Conservation (phyloP, 2,888 invertebrate species). For the Cloeon dipterum region DNA sequence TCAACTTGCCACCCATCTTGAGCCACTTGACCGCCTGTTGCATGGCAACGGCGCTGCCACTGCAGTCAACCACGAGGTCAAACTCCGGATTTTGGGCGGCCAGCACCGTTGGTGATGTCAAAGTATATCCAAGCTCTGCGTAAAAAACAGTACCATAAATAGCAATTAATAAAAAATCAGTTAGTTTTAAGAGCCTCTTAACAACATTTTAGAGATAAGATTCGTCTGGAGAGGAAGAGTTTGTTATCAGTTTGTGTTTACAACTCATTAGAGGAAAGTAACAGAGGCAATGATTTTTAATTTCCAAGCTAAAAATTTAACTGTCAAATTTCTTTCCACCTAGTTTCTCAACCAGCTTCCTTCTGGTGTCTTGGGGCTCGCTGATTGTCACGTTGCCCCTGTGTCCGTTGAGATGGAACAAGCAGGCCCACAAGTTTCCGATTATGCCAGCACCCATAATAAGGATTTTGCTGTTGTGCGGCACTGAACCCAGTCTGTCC, state of each 20-base stretch:
- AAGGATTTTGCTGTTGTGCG: constrained; percentile 34
- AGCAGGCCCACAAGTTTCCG: constrained; percentile 40
- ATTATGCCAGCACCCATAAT: constrained; percentile 50
- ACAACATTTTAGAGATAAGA: background rate
- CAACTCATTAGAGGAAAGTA: too few species aligned
- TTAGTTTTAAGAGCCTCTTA: constrained; percentile 1
- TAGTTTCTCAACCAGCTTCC: constrained; percentile 17
- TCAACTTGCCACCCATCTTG: constrained; percentile 34
- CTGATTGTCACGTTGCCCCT: constrained; percentile 37
- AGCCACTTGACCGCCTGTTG: constrained; percentile 33
- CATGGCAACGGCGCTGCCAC: constrained; percentile 44
- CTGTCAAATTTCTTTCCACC: too few species aligned
- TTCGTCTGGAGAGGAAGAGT: background rate
- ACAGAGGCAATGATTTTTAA: too few species aligned
- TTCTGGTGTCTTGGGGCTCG: constrained; percentile 29
- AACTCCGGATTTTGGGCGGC: constrained; percentile 18
- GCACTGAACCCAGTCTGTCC: constrained; percentile 33
- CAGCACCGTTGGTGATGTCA: constrained; percentile 29
- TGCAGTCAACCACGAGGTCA: constrained; percentile 47
- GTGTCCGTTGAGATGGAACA: constrained; percentile 42
- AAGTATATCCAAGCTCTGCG: constrained; percentile 36
- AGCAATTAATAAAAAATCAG: background rate
- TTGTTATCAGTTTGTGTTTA: too few species aligned
- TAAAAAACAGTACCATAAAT: background rate
- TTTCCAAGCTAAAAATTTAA: too few species aligned